Base-by-base conservation (phyloP, 2,113 vertebrate species). In the Albula glossodonta region DNA sequence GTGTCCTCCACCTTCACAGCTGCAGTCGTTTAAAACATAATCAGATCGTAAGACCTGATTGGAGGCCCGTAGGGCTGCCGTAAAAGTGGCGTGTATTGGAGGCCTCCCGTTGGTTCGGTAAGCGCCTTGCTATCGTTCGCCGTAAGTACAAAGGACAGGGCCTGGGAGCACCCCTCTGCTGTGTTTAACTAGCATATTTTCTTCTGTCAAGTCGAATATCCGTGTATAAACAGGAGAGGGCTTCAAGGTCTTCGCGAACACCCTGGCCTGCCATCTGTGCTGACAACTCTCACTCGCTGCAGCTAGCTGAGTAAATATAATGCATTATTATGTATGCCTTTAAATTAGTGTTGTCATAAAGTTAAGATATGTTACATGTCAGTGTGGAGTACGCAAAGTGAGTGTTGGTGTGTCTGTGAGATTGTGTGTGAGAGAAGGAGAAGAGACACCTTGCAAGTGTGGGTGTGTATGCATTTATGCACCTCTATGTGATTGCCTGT, bases 401-500 rank as follows among this genome's bases (percentile, higher is more conserved):
- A 78, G 25, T 41, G 51, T 13, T 19, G 8, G 83, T 31, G 63
- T 41, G 63, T 78, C 41, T 19, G 15, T 19, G 15, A 2, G 66
- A 22, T 11, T 84, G 86, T 86, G 87, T 88, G 87, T 82, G 53
- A 50, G 31, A 41, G 31, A 41, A 41, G 31, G 31, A 41, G 31
- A 41, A 41, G 31, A 41, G 31, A 41, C 31, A 41, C n/a, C 41
- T 11, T 79, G 78, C 41, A 31, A 41, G 78, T 79, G 78, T 79
- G 78, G 31, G 74, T 78, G 11, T 19, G 22, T 6, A 0, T n/a
- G 74, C 74, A 25, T 6, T 10, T 10, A 41, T 41, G 31, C 31
- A 41, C 31, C 31, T 41, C 1, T 41, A 41, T 41, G 31, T 41
- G 31, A 41, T 41, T 41, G 31, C 31, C 31, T 41, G 31, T 41